phyloP scores from a whole-genome alignment of 2,113 vertebrate species.

The Argyrosomus japonicus region DNA sequence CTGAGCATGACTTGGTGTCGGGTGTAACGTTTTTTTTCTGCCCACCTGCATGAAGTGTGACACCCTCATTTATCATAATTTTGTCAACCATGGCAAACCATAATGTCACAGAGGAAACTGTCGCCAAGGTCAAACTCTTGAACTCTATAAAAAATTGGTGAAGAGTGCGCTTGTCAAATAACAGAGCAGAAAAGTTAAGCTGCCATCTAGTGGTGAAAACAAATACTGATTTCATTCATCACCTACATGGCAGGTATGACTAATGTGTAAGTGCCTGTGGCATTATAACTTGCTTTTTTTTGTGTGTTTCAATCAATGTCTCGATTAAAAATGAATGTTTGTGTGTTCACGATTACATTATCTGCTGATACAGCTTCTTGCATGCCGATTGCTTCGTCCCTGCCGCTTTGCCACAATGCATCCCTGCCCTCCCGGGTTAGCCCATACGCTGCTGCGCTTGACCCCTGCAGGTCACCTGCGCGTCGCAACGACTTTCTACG shows the following conservation, averaged over 20 bases:
- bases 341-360: conserved; percentile 57
- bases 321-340: conserved; percentile 43
- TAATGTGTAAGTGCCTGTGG: conserved; percentile 61
- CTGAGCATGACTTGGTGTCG: conserved; percentile 68
- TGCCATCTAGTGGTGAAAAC: conserved; percentile 74
- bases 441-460: conserved; percentile 7
- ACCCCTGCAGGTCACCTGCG: conserved; percentile 8
- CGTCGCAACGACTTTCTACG: conserved; percentile 20
- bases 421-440: conserved; percentile 23
- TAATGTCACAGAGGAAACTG: conserved; percentile 78
- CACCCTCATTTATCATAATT: conserved; percentile 49
- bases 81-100: conserved; percentile 69
- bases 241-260: conserved; percentile 31
- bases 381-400: conserved; percentile 60
- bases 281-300: conserved; percentile 76
- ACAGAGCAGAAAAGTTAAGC: conserved; percentile 17
- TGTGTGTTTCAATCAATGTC: conserved; percentile 50
- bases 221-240: conserved; percentile 10
- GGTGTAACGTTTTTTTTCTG: conserved; percentile 34
- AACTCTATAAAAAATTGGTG: conserved; percentile 12
- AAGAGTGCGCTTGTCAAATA: background rate
- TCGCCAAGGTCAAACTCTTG: conserved; percentile 21
- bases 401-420: conserved; percentile 55
- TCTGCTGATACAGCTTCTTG: conserved; percentile 51
- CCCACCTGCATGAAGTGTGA: conserved; percentile 76